phyloP scores from a whole-genome alignment of 2,797 vertebrate genomes.

The Sebastes iracundus region DNA sequence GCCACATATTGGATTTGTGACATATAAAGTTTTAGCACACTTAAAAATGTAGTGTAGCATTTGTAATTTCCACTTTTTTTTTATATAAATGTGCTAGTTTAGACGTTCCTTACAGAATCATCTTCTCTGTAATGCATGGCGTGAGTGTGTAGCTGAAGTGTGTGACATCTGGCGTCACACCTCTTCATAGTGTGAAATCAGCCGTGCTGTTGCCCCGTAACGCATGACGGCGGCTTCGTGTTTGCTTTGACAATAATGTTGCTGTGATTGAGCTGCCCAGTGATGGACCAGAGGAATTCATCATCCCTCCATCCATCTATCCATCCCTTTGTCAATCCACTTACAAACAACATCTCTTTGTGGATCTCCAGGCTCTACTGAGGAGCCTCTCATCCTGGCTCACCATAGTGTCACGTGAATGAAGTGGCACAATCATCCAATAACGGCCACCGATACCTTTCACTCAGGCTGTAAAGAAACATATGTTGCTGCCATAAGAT shows the following conservation, averaged over 20 bases:
- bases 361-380: neutral
- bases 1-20: neutral
- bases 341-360: neutral
- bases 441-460: neutral
- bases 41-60: neutral
- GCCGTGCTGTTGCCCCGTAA: conserved; percentile 24
- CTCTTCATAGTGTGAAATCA: conserved; percentile 32
- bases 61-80: neutral
- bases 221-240: neutral
- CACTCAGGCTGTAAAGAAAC: neutral
- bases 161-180: conserved; percentile 39
- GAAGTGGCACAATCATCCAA: neutral
- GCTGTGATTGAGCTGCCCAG: conserved; percentile 21
- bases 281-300: neutral
- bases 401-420: neutral
- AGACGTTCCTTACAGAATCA: neutral
- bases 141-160: conserved; percentile 14
- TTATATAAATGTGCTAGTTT: neutral
- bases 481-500: neutral
- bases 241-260: conserved; percentile 10
- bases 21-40: neutral
- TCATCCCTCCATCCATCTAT: neutral
- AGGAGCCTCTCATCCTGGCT: neutral
- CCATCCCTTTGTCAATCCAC: neutral
- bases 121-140: neutral